Conservation (phyloP, 2,888 invertebrate genomes). For the Heliconius aoede region DNA sequence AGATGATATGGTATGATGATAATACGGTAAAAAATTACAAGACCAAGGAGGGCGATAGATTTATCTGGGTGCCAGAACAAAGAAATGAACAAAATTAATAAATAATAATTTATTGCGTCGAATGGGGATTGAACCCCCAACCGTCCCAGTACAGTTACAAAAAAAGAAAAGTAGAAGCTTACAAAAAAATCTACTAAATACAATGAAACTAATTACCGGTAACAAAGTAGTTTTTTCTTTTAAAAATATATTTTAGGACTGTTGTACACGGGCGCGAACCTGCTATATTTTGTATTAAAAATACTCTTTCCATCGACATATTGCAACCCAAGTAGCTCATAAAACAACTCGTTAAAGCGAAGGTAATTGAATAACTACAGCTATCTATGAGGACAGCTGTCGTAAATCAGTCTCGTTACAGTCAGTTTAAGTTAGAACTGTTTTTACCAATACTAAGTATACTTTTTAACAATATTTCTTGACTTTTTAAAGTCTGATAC, state of each 20-base stretch:
- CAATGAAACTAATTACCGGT: too few relatives aligned
- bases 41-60: too few relatives aligned
- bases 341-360: constrained; percentile 41
- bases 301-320: constrained; percentile 35
- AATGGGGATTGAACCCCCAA: too few relatives aligned
- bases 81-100: too few relatives aligned
- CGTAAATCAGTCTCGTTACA: constrained; percentile 42
- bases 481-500: neutral
- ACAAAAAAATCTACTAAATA: too few relatives aligned
- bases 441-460: neutral
- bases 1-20: too few relatives aligned
- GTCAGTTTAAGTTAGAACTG: neutral
- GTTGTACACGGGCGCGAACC: neutral
- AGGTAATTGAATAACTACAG: constrained; percentile 47
- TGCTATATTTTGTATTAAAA: constrained; percentile 27
- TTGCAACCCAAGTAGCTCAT: constrained; percentile 36
- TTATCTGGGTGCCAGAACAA: too few relatives aligned
- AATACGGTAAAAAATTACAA: too few relatives aligned
- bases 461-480: neutral
- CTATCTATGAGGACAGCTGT: constrained; percentile 33
- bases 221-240: neutral
- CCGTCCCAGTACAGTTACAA: too few relatives aligned
- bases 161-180: too few relatives aligned
- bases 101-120: too few relatives aligned
- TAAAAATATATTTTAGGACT: too few relatives aligned